Evolutionary conservation across 1,140 invertebrate genomes (phyloP), one percentile per base, ranked within the genome.

Genomic region (Cotesia chilonis): DNA sequence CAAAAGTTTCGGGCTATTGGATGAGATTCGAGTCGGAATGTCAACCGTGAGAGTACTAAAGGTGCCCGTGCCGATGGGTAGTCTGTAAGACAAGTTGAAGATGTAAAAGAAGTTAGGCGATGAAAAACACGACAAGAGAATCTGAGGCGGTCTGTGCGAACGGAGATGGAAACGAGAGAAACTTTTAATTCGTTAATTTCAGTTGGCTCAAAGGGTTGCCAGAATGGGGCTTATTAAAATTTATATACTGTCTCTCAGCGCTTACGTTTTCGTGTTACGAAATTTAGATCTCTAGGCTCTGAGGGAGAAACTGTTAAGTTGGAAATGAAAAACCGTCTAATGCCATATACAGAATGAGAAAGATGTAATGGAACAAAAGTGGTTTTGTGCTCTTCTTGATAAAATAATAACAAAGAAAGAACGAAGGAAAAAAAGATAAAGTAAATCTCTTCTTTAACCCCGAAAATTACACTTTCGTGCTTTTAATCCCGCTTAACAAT

Each of bases 161-260:
- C 10, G 17, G 7, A 35, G 52, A 57, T 20, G 55, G 38, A 38
- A 20, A 76, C 55, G 77, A 77, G 78, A 78, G 67, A 84, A 84
- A 84, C 82, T 84, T 84, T 84, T 84, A 84, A 84, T 84, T 84
- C 81, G 82, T 83, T 84, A 81, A 84, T 84, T 84, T 84, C 78
- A 59, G 71, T 67, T 64, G 73, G 77, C 79, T 83, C 82, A 84
- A 84, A 84, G 83, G 82, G 83, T 83, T 80, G 74, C 65, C 52
- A 74, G 77, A 79, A 80, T 79, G 78, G 77, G 79, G 75, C 78
- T 84, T 83, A 84, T 84, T 84, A 84, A 84, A 84, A 84, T 84
- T 83, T 84, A 84, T 80, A 78, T 74, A 68, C 52, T 73, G 37
- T 71, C 74, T 59, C 57, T 73, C 41, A 55, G 51, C 57, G n/a